phyloP scores from a whole-genome alignment of 2,113 vertebrate species.

The Poeciliopsis turrubarensis region DNA sequence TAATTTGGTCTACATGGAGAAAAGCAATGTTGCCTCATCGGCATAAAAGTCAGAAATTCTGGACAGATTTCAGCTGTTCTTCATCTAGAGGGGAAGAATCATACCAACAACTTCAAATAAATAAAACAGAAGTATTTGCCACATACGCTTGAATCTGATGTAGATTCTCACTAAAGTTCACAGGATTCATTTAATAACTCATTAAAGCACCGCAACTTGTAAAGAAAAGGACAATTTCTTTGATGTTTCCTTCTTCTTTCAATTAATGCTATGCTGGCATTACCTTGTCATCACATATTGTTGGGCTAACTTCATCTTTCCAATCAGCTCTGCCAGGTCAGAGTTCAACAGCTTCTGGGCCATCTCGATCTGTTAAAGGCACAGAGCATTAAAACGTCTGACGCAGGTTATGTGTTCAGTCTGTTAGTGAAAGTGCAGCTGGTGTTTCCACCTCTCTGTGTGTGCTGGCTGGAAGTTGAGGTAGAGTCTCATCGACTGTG shows the following conservation, averaged over 20 bases:
- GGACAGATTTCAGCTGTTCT: no score
- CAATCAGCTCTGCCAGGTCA: constrained; percentile 94
- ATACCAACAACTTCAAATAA: not conserved
- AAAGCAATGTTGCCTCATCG: no score
- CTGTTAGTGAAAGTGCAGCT: not conserved
- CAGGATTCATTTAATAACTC: no score
- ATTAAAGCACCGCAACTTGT: no score
- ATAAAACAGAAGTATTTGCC: not conserved
- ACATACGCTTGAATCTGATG: no score
- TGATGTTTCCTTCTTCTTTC: not conserved
- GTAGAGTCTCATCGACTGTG: constrained; percentile 96
- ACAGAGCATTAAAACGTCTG: not conserved
- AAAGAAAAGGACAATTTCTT: no score
- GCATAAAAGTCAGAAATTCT: no score
- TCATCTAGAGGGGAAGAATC: not conserved
- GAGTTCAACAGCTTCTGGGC: constrained; percentile 98
- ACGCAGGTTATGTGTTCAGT: not conserved
- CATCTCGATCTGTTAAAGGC: constrained; percentile 90
- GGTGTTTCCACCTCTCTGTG: constrained; percentile 90
- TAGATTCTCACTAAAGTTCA: no score
- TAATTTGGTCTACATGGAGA: no score
- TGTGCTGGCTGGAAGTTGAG: constrained; percentile 90
- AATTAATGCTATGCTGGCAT: not conserved
- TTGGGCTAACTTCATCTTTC: constrained; percentile 98
- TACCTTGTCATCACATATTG: constrained; percentile 88